Percentiles rank a stretch among this genome's conserved stretches.
Evolutionary conservation across 2,113 vertebrate species (phyloP).

Genomic region (Xenopus borealis): DNA sequence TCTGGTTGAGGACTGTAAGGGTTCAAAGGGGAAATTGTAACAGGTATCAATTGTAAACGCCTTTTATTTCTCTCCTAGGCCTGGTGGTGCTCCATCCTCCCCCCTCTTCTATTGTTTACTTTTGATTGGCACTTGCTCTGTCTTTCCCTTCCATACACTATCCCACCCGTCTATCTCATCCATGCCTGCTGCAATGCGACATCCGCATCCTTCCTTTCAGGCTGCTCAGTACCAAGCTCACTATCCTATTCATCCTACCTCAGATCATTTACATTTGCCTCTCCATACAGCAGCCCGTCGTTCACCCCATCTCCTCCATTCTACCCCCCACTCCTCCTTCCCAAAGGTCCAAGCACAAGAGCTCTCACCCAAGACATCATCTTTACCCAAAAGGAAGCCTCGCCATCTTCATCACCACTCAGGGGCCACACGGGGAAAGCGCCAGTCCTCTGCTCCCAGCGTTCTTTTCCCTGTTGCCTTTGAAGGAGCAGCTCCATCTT

Average conservation of each 20-base stretch:
- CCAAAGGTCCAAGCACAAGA: neutral
- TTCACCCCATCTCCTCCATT: accelerated
- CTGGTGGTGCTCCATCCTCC: constrained; percentile 8
- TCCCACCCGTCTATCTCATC: neutral
- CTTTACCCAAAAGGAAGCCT: constrained; percentile 4
- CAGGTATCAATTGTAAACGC: neutral
- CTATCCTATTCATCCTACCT: neutral
- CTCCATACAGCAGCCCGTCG: neutral
- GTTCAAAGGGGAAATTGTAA: no score
- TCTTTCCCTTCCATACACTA: constrained; percentile 5
- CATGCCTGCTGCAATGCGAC: neutral
- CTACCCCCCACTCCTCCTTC: neutral
- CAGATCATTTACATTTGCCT: neutral
- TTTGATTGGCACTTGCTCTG: constrained; percentile 24
- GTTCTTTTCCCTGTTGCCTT: constrained; percentile 62
- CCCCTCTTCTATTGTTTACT: constrained; percentile 24
- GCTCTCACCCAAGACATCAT: neutral
- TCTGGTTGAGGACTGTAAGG: no score
- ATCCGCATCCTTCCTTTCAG: neutral
- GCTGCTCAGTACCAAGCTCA: neutral
- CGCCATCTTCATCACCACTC: neutral
- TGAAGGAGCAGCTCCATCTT: constrained; percentile 72
- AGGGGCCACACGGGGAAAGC: constrained; percentile 9
- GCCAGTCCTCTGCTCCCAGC: constrained; percentile 27
- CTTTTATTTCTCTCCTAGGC: constrained; percentile 20